phyloP scores from a whole-genome alignment of 2,797 vertebrate genomes.

The Pogoniulus pusillus region DNA sequence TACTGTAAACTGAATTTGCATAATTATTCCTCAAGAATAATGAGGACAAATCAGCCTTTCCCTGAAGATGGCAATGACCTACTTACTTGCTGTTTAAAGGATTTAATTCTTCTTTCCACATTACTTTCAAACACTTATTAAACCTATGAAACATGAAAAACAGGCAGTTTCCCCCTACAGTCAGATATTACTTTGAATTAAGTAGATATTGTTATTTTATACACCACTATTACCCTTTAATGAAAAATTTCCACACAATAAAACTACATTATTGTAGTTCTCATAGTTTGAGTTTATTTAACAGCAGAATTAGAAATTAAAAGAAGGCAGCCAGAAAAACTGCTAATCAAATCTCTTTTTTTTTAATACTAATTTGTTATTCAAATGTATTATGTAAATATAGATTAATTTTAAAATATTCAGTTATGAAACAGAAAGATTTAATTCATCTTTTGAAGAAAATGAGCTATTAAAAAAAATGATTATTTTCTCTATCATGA shows the following conservation, averaged over 20 bases:
- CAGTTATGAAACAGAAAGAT: background rate
- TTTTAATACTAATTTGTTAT: background rate
- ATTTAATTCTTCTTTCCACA: conserved; percentile 11
- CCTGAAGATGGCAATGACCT: conserved; percentile 56
- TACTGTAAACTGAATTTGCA: conserved; percentile 12
- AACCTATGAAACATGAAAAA: conserved; percentile 7
- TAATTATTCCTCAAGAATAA: conserved; percentile 22
- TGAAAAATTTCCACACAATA: background rate
- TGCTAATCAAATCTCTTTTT: background rate
- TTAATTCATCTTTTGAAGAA: background rate
- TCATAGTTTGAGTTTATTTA: background rate
- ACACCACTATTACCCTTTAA: background rate
- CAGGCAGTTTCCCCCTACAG: background rate
- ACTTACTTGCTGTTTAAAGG: conserved; percentile 45
- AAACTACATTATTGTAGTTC: background rate
- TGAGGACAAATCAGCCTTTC: conserved; percentile 47
- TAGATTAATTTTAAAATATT: conserved; percentile 11
- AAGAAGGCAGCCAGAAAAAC: background rate
- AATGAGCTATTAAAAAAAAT: background rate
- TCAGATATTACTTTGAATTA: background rate
- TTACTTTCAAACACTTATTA: background rate
- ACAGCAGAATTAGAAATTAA: background rate
- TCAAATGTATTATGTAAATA: conserved; percentile 6
- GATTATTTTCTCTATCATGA: background rate
- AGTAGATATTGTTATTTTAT: background rate